A percentile compares a stretch with the other conserved stretches of the same genome.
phyloP scores from a whole-genome alignment of 2,797 vertebrate species.

The Pantherophis alleghaniensis region DNA sequence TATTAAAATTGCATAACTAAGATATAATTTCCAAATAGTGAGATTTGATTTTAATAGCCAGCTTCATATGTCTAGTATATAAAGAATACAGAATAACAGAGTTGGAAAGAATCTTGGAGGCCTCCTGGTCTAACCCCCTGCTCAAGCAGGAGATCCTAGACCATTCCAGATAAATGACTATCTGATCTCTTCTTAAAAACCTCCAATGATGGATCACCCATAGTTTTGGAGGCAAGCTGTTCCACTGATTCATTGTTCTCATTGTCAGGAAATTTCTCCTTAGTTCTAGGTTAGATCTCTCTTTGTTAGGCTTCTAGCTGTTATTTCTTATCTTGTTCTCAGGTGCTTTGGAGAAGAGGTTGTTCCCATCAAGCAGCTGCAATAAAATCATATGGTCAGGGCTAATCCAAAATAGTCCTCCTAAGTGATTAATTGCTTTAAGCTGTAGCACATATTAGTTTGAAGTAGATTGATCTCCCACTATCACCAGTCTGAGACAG shows the following conservation, averaged over 20 bases:
- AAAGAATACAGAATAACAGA: background rate
- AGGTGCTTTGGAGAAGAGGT: background rate
- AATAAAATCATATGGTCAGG: background rate
- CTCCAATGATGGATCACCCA: background rate
- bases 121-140: background rate
- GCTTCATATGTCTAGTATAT: background rate
- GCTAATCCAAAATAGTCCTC: background rate
- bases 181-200: background rate
- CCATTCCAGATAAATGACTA: background rate
- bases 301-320: background rate
- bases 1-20: background rate
- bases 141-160: background rate
- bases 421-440: background rate
- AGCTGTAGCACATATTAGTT: background rate
- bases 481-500: background rate
- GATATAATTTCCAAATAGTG: constrained; percentile 7
- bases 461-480: background rate
- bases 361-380: background rate
- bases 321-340: background rate
- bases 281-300: background rate
- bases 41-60: constrained; percentile 5
- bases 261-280: background rate
- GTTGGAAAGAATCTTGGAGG: background rate
- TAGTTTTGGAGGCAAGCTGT: background rate
- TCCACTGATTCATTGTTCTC: background rate